Evolutionary conservation across 1,140 invertebrate genomes (phyloP).

Genomic region (Polyergus mexicanus): DNA sequence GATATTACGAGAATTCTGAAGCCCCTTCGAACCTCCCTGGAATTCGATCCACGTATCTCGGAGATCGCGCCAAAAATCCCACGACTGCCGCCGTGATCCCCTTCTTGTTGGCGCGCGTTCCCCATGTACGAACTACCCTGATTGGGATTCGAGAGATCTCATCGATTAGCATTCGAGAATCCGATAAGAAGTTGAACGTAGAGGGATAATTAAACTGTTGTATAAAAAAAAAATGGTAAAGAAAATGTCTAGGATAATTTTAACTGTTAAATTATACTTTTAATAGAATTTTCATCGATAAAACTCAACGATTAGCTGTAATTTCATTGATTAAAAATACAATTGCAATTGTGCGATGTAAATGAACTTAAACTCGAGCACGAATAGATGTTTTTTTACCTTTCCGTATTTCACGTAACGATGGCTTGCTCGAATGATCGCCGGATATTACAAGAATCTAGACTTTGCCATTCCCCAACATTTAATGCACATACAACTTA

Average conservation of each 20-base stretch:
- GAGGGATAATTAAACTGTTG: conserved; percentile 22
- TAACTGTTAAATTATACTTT: background rate
- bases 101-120: conserved; percentile 47
- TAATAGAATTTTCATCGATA: background rate
- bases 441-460: conserved; percentile 56
- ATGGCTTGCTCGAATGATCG: conserved; percentile 31
- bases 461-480: conserved; percentile 47
- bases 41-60: conserved; percentile 66
- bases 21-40: conserved; percentile 55
- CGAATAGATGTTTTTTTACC: conserved; percentile 22
- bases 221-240: background rate
- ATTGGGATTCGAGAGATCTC: conserved; percentile 41
- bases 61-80: conserved; percentile 64
- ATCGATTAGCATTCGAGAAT: conserved; percentile 41
- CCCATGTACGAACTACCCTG: conserved; percentile 6
- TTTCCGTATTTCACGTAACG: conserved; percentile 16
- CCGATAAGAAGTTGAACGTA: conserved; percentile 1
- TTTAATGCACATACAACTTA: conserved; percentile 54
- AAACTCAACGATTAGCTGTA: background rate
- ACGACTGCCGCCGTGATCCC: conserved; percentile 52
- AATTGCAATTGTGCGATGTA: background rate
- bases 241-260: background rate
- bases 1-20: conserved; percentile 69
- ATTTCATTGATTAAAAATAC: background rate
- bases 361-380: background rate